Evolutionary conservation across 2,113 vertebrate species (phyloP), one percentile per base, ranked within the genome.

Genomic region (Chroicocephalus ridibundus): DNA sequence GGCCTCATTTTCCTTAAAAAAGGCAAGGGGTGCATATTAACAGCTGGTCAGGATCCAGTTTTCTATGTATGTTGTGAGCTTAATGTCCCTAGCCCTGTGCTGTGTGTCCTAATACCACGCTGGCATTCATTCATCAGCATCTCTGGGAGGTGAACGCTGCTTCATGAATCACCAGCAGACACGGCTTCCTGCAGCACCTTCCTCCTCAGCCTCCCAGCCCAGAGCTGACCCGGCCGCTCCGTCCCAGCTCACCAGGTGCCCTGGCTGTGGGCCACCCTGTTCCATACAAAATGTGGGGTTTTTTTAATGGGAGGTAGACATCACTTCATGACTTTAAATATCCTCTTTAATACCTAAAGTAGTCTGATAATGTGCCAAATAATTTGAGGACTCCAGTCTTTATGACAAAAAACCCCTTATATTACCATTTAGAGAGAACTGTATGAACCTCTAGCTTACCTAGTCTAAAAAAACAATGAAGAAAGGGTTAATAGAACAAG

Each of bases 11-110:
- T 86, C 31, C 64, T 74, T 74, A 46, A 54, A 44, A 72, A 88
- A 49, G 27, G 2, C 36, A 52, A 78, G 18, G 9, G 9, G 1
- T 68, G 26, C 14, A 10, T 38, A 8, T 40, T 66, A 70, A 47
- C 14, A 22, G 34, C 12, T 80, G 46, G 26, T 31, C 44, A 65
- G 66, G 40, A 69, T 49, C 31, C 46, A 19, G 24, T 49, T 88
- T 69, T 72, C 51, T 52, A 7, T 2, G 5, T 52, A 7, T 2
- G 5, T 51, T 0, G 0, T n/a, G 16, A 81, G 13, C 16, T 5
- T 20, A 38, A 62, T 1, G 4, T 29, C 64, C 42, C 46, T 24
- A 47, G 9, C 24, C 34, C 34, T 27, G 38, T 10, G 9, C 26
- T 31, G 32, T 17, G 21, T 80, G 38, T 29, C 36, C 34, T 71